These are phyloP conservation scores for Tetragonula clypearis DNA, from an alignment of 1,140 invertebrate species.

Conservation along the genomic window DNA sequence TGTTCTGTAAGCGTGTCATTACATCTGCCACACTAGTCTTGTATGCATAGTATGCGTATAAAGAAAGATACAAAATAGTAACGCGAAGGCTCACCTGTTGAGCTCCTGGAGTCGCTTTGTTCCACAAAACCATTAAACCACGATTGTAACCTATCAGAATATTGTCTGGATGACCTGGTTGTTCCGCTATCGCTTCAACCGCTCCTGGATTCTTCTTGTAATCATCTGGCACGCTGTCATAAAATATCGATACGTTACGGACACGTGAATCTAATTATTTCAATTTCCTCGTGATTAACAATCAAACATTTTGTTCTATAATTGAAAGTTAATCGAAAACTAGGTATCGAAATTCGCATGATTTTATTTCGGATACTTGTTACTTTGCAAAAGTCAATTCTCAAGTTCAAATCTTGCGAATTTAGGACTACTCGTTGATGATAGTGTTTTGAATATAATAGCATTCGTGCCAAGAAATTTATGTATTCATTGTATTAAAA, in stretches of 20 bases:
- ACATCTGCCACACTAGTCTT: slow-evolving; percentile 31
- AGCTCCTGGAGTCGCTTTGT: slow-evolving; percentile 86
- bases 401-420: too few relatives aligned
- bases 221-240: slow-evolving; percentile 91
- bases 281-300: background rate
- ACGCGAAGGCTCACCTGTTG: slow-evolving; percentile 81
- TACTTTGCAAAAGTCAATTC: too few relatives aligned
- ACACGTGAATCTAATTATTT: background rate
- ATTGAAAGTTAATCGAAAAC: too few relatives aligned
- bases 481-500: too few relatives aligned
- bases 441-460: too few relatives aligned
- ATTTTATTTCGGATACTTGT: too few relatives aligned
- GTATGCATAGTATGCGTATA: slow-evolving; percentile 41
- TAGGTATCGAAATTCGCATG: too few relatives aligned
- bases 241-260: slow-evolving; percentile 7
- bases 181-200: slow-evolving; percentile 94
- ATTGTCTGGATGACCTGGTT: slow-evolving; percentile 90
- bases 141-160: slow-evolving; percentile 96
- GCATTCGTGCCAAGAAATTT: too few relatives aligned
- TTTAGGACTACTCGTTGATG: too few relatives aligned
- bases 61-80: background rate
- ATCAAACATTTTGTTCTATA: background rate
- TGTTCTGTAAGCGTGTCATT: slow-evolving; percentile 55
- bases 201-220: slow-evolving; percentile 98
- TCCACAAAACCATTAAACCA: slow-evolving; percentile 96